Conservation (phyloP, 2,888 invertebrate species). For the Erebia ligea region DNA sequence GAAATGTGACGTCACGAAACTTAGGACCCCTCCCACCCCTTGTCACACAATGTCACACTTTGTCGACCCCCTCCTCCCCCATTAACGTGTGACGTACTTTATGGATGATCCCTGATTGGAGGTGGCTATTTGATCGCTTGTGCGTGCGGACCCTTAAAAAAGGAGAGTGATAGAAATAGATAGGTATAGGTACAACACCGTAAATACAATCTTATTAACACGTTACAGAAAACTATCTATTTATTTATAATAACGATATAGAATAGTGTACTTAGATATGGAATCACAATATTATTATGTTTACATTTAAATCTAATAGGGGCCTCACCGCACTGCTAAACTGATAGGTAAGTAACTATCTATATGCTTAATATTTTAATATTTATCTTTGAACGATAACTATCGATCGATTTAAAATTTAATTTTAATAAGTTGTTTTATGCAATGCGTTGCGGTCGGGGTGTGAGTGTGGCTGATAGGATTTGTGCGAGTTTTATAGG, state of each 20-base stretch:
- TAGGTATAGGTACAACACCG: constrained; percentile 24
- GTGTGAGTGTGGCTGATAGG: no score
- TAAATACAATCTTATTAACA: constrained; percentile 37
- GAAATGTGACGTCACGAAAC: no score
- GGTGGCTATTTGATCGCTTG: no score
- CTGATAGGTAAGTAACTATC: no score
- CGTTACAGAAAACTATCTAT: constrained; percentile 31
- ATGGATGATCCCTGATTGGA: no score
- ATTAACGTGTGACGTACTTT: no score
- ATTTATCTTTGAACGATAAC: no score
- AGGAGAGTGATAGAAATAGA: constrained; percentile 24
- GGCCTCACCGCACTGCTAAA: background rate
- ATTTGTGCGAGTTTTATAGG: background rate
- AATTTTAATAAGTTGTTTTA: no score
- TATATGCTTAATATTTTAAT: background rate
- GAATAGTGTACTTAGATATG: constrained; percentile 15
- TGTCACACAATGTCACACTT: no score
- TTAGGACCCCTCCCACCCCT: no score
- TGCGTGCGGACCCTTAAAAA: constrained; percentile 5
- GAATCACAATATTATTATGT: constrained; percentile 22
- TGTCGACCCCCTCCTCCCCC: no score
- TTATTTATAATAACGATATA: constrained; percentile 28
- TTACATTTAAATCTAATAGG: constrained; percentile 4
- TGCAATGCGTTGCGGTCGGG: background rate
- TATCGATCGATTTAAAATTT: no score